Percentiles rank a stretch among this genome's conserved stretches.
phyloP scores from a whole-genome alignment of 2,888 invertebrate species.

The Agrochola macilenta region DNA sequence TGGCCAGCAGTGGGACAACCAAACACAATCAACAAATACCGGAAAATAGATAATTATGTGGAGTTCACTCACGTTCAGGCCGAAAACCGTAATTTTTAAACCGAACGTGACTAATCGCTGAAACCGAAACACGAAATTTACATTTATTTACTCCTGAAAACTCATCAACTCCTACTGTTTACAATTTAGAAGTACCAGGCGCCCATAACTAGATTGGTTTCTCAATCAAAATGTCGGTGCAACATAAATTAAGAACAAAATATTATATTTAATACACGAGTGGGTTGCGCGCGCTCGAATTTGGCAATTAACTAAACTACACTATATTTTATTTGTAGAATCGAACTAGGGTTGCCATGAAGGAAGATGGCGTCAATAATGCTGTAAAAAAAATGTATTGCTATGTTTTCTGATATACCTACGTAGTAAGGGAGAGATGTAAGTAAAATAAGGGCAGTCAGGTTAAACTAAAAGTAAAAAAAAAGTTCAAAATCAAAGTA shows the following conservation, averaged over 20 bases:
- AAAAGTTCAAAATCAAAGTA: background rate
- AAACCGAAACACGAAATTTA: constrained; percentile 26
- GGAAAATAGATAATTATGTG: background rate
- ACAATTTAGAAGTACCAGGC: constrained; percentile 50
- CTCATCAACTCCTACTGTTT: constrained; percentile 33
- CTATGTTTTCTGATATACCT: background rate
- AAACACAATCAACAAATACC: constrained; percentile 4
- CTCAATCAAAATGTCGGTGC: constrained; percentile 54
- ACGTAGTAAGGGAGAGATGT: background rate
- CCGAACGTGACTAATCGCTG: constrained; percentile 48
- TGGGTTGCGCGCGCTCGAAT: constrained; percentile 16
- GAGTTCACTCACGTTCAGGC: constrained; percentile 1
- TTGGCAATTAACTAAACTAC: constrained; percentile 40
- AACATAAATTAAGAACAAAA: constrained; percentile 32
- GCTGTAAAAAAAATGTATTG: background rate
- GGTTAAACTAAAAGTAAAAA: background rate
- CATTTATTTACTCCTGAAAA: constrained; percentile 40
- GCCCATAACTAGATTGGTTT: constrained; percentile 43
- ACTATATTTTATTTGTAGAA: constrained; percentile 53
- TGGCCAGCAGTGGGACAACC: background rate
- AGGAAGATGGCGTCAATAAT: background rate
- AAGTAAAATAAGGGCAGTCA: background rate
- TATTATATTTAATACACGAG: constrained; percentile 25
- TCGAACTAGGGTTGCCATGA: constrained; percentile 41
- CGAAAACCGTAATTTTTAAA: constrained; percentile 33